Evolutionary conservation across 1,140 invertebrate genomes (phyloP).

Genomic region (Microvelia longipes): DNA sequence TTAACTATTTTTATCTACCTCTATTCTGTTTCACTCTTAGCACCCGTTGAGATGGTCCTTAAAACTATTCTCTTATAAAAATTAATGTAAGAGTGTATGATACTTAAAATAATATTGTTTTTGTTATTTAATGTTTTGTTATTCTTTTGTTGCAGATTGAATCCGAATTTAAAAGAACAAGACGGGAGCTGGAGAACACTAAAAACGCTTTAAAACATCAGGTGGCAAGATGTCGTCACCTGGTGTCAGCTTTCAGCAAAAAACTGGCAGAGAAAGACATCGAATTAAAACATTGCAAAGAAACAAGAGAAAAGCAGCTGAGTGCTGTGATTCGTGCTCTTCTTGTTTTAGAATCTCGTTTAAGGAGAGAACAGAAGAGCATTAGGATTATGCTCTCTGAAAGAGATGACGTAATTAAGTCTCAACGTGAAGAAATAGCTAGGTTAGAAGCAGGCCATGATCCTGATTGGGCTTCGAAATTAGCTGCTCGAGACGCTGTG

Average conservation of each 20-base stretch:
- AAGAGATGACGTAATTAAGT: conserved; percentile 51
- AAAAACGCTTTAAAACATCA: conserved; percentile 32
- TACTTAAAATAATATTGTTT: neutral
- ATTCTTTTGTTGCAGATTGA: conserved; percentile 30
- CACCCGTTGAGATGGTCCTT: neutral
- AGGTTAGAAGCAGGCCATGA: conserved; percentile 34
- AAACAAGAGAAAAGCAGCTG: conserved; percentile 46
- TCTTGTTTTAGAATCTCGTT: conserved; percentile 48
- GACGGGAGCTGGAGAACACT: conserved; percentile 38
- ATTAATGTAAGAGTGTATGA: neutral
- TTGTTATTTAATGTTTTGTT: neutral
- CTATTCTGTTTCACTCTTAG: neutral
- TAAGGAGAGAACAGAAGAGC: conserved; percentile 55
- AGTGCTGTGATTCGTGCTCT: conserved; percentile 48
- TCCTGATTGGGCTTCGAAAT: conserved; percentile 19
- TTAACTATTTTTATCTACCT: neutral
- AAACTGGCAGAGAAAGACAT: conserved; percentile 43
- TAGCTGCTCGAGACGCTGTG: conserved; percentile 29
- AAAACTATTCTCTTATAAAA: too few species aligned
- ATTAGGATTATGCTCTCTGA: conserved; percentile 48
- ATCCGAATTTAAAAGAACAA: conserved; percentile 42
- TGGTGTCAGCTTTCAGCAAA: conserved; percentile 41
- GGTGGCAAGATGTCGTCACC: conserved; percentile 37
- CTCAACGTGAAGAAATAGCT: conserved; percentile 50
- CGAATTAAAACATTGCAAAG: conserved; percentile 40